A percentile compares a stretch with the other conserved stretches of the same genome.
Evolutionary conservation across 2,113 vertebrate species (phyloP).

Genomic region (Crotalus helleri): DNA sequence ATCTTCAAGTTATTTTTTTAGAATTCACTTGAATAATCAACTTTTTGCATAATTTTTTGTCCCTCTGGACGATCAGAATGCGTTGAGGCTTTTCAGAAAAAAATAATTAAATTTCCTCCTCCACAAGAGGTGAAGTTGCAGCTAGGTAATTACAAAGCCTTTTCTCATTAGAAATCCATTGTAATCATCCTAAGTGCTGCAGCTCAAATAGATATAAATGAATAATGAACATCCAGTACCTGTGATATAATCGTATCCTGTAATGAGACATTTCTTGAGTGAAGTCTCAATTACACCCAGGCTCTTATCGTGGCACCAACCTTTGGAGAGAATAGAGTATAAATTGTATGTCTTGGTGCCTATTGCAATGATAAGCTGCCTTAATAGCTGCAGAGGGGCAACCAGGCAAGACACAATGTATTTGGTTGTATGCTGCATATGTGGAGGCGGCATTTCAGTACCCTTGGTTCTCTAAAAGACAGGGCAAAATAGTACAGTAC

Average conservation of each 20-base stretch:
- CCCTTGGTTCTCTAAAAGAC: not conserved
- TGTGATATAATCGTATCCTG: slow-evolving; percentile 6
- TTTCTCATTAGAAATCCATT: not conserved
- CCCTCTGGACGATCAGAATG: not conserved
- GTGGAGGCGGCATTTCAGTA: slow-evolving; percentile 8
- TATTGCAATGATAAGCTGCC: slow-evolving; percentile 21
- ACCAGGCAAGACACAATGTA: rapidly evolving
- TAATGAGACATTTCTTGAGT: slow-evolving; percentile 6
- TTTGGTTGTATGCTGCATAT: slow-evolving; percentile 29
- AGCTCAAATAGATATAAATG: slow-evolving; percentile 28
- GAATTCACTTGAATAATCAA: not conserved
- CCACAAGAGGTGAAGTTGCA: not conserved
- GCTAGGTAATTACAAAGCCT: not conserved
- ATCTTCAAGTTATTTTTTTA: not conserved
- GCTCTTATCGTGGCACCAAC: slow-evolving; percentile 20
- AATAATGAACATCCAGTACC: not conserved
- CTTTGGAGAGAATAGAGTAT: slow-evolving; percentile 28
- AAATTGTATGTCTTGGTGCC: slow-evolving; percentile 30
- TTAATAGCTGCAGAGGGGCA: slow-evolving; percentile 30
- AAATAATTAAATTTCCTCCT: not conserved
- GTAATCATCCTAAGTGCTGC: slow-evolving; percentile 8
- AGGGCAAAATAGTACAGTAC: slow-evolving; percentile 17
- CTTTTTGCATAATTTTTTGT: not conserved
- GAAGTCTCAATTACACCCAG: slow-evolving; percentile 19
- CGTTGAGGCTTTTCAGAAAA: not conserved